Evolutionary conservation across 1,140 invertebrate species (phyloP).

Genomic region (Grapholita molesta): DNA sequence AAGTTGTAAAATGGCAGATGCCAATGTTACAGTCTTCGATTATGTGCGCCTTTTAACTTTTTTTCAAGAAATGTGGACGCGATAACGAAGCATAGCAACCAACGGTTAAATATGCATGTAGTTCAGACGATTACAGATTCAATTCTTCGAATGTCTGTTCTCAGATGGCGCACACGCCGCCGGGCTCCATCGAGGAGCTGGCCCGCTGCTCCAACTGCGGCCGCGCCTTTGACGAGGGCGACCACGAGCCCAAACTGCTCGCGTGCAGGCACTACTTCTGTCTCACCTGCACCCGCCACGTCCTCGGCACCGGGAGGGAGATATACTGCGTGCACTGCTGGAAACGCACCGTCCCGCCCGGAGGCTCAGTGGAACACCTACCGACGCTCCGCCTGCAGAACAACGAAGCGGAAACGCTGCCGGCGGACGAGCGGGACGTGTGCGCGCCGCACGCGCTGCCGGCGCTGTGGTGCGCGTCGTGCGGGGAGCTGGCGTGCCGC

Average conservation of each 20-base stretch:
- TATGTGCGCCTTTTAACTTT: too few species aligned
- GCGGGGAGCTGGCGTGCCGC: conserved; percentile 81
- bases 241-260: conserved; percentile 85
- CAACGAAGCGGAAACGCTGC: conserved; percentile 72
- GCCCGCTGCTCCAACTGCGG: conserved; percentile 84
- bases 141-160: neutral
- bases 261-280: conserved; percentile 88
- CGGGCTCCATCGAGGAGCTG: conserved; percentile 83
- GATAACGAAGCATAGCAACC: too few species aligned
- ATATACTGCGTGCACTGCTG: conserved; percentile 84
- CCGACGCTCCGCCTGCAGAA: conserved; percentile 81
- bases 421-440: neutral
- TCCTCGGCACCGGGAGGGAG: conserved; percentile 81
- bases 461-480: conserved; percentile 85
- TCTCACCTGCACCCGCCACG: conserved; percentile 83
- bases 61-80: too few species aligned
- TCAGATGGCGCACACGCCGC: conserved; percentile 77
- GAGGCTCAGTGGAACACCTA: conserved; percentile 81
- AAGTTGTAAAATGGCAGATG: too few species aligned
- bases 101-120: too few species aligned
- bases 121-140: too few species aligned
- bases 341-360: conserved; percentile 82
- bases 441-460: conserved; percentile 87
- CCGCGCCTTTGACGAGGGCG: conserved; percentile 83
- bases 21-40: too few species aligned